Percentiles rank a stretch among this genome's conserved stretches.
phyloP scores from a whole-genome alignment of 2,888 invertebrate genomes.

The Aphelenchoides bicaudatus region DNA sequence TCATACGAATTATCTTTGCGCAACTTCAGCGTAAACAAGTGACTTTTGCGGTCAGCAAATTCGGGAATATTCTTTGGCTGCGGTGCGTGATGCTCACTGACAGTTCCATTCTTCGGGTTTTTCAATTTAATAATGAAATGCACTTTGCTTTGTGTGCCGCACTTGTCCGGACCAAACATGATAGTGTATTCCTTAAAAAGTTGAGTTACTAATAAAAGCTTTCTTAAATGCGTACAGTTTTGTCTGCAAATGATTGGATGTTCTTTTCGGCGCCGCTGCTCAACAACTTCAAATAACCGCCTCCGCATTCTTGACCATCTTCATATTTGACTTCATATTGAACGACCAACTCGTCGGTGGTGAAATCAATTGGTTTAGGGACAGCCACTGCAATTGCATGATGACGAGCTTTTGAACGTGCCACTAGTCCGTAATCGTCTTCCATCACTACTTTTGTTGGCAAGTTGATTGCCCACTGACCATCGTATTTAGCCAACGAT shows the following conservation, averaged over 20 bases:
- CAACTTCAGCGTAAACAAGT: constrained; percentile 77
- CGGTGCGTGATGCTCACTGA: constrained; percentile 92
- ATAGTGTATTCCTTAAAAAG: constrained; percentile 93
- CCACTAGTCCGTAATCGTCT: constrained; percentile 80
- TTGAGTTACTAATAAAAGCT: no score
- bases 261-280: constrained; percentile 69
- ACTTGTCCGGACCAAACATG: constrained; percentile 99
- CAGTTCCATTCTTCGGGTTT: constrained; percentile 83
- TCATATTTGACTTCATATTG: constrained; percentile 75
- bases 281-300: constrained; percentile 90
- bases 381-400: constrained; percentile 82
- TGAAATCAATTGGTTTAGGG: constrained; percentile 77
- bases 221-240: no score
- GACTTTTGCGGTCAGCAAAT: constrained; percentile 83
- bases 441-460: constrained; percentile 75
- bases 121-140: constrained; percentile 87
- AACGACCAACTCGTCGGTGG: constrained; percentile 75
- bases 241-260: constrained; percentile 67
- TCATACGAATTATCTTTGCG: constrained; percentile 77
- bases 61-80: constrained; percentile 70
- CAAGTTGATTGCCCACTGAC: constrained; percentile 73
- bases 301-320: constrained; percentile 97
- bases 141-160: constrained; percentile 88
- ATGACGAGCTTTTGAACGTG: constrained; percentile 89
- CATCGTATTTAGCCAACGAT: constrained; percentile 89